These are phyloP conservation scores for Notamacropus eugenii DNA, from an alignment of 2,797 vertebrate species.

Conservation along the genomic window DNA sequence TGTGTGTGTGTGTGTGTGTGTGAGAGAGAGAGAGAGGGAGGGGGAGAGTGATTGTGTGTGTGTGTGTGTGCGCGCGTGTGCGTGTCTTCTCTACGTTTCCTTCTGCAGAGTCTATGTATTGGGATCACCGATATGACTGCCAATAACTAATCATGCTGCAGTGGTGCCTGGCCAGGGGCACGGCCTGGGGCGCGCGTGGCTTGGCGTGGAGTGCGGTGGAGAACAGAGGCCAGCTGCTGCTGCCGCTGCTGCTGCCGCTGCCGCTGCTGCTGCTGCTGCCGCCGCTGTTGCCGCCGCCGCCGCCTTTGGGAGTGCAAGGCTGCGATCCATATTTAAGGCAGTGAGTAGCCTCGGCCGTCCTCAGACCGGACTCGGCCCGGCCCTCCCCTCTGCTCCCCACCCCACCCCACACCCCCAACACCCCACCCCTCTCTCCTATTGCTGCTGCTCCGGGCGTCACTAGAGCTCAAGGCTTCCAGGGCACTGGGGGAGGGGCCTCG, in stretches of 20 bases:
- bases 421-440: not conserved
- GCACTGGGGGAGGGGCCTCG: slow-evolving; percentile 70
- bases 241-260: too few species aligned
- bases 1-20: not conserved
- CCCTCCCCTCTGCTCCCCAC: slow-evolving; percentile 74
- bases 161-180: not conserved
- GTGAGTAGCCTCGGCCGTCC: slow-evolving; percentile 76
- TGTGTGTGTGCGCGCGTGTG: slow-evolving; percentile 23
- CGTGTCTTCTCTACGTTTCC: slow-evolving; percentile 57
- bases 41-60: not conserved
- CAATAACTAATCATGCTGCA: slow-evolving; percentile 37
- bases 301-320: slow-evolving; percentile 52
- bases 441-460: slow-evolving; percentile 64
- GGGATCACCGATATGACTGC: slow-evolving; percentile 36
- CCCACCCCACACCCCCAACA: slow-evolving; percentile 66
- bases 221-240: not conserved
- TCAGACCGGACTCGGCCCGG: slow-evolving; percentile 29
- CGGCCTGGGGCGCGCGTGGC: slow-evolving; percentile 23
- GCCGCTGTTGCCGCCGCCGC: not conserved
- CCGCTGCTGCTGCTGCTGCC: too few species aligned
- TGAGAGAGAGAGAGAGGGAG: too few species aligned
- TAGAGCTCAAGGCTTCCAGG: slow-evolving; percentile 50
- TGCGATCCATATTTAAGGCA: slow-evolving; percentile 82
- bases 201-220: not conserved
- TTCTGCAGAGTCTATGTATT: slow-evolving; percentile 28